Evolutionary conservation across 2,888 invertebrate genomes (phyloP).

Genomic region (Creontiades dilutus): DNA sequence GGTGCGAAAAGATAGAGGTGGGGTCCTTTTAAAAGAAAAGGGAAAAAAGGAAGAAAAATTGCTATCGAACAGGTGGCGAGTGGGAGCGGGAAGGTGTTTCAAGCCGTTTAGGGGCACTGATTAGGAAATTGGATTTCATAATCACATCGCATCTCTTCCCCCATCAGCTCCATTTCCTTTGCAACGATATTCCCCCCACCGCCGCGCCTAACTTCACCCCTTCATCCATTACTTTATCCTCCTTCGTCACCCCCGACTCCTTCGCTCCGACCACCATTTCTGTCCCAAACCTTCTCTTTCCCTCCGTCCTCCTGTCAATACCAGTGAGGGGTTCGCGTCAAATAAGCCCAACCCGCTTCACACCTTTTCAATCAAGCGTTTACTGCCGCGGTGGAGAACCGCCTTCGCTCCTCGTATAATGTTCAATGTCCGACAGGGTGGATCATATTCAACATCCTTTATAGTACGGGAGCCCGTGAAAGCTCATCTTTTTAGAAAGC

Average conservation of each 20-base stretch:
- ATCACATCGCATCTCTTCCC: constrained; percentile 71
- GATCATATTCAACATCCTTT: not conserved
- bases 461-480: no score
- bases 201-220: not conserved
- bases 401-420: not conserved
- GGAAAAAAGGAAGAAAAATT: constrained; percentile 1
- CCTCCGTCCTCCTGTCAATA: not conserved
- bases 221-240: not conserved
- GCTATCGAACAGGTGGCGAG: constrained; percentile 37
- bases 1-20: not conserved
- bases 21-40: constrained; percentile 6
- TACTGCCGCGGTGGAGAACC: not conserved
- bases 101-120: constrained; percentile 64
- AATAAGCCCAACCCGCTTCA: constrained; percentile 2
- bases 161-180: constrained; percentile 66
- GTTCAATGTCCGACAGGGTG: not conserved
- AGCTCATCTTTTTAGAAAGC: no score
- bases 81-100: constrained; percentile 42
- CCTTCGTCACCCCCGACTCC: not conserved
- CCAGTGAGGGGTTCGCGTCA: not conserved
- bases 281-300: not conserved
- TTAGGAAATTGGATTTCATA: constrained; percentile 74
- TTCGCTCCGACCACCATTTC: not conserved
- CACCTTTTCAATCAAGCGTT: constrained; percentile 19
- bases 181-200: constrained; percentile 69